Conservation (phyloP, 2,797 vertebrate species). For the Pteropus rufus region DNA sequence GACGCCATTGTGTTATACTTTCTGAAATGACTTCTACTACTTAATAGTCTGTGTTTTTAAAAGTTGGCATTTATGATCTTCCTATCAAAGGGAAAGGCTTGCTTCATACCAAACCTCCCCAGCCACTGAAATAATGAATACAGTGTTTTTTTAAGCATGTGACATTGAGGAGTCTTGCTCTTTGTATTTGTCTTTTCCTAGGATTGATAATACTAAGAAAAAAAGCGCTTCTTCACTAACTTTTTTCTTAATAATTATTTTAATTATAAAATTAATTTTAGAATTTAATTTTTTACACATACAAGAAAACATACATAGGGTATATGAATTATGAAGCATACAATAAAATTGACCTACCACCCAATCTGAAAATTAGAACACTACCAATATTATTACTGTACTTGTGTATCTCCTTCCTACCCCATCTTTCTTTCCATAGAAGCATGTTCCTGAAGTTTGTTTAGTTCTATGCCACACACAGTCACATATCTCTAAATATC, state of each 20-base stretch:
- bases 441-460: not conserved
- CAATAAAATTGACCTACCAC: not conserved
- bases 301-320: not conserved
- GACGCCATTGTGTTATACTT: not conserved
- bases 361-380: not conserved
- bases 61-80: not conserved
- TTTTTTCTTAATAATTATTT: not conserved
- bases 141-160: not conserved
- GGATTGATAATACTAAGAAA: not conserved
- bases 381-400: not conserved
- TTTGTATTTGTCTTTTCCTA: not conserved
- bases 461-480: not conserved
- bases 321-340: not conserved
- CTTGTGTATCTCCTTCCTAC: not conserved
- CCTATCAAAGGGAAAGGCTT: constrained; percentile 9
- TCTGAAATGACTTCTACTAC: not conserved
- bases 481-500: not conserved
- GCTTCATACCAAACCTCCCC: not conserved
- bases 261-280: constrained; percentile 28
- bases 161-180: not conserved
- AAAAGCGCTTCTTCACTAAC: not conserved
- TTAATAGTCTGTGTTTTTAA: not conserved
- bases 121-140: not conserved
- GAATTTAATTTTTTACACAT: not conserved
- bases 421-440: not conserved